Evolutionary conservation across 2,797 vertebrate species (phyloP), one percentile per base, ranked within the genome.

Genomic region (Myotis pilosus): DNA sequence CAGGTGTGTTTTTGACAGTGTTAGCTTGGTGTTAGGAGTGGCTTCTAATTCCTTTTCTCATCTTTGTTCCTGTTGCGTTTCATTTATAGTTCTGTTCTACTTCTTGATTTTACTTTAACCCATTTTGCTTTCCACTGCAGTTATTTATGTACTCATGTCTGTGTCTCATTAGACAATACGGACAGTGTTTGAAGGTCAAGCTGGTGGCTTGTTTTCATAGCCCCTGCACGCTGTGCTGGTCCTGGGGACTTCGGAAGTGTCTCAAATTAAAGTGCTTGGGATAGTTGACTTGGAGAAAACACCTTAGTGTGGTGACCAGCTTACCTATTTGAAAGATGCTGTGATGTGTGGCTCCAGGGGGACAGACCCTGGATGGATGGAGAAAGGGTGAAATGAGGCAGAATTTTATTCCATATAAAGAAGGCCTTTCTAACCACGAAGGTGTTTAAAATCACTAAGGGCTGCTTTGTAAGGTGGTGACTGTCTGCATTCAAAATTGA

Each of bases 101-200:
- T 66, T 53, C 3, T 80, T 87, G 3, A 22, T 85, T 94, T 89
- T 68, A 12, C 22, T 75, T 85, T 33, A 44, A 64, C 72, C 36
- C 20, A 47, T 55, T 86, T 72, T 94, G 23, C 49, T 89, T 87
- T 90, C 60, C 49, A 6, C 44, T 74, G 4, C 30, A 71, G 13
- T 84, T 89, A 82, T 82, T 79, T 87, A 30, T 76, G 19, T 76
- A 30, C 30, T 53, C 12, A 8, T 33, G 9, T 74, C 20, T 64
- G 25, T 87, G 30, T 51, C 33, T 91, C 23, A 69, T 66, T 82
- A 6, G 36, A 28, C 51, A 85, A n/a, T 78, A 69, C 79, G 3
- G 25, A 60, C 57, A 51, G 4, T 33, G 79, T 93, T 94, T 92
- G 36, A 87, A 89, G 92, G 76, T 89, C 64, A 95, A 47, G 49